Evolutionary conservation across 2,113 vertebrate genomes (phyloP).

Genomic region (Etheostoma spectabile): DNA sequence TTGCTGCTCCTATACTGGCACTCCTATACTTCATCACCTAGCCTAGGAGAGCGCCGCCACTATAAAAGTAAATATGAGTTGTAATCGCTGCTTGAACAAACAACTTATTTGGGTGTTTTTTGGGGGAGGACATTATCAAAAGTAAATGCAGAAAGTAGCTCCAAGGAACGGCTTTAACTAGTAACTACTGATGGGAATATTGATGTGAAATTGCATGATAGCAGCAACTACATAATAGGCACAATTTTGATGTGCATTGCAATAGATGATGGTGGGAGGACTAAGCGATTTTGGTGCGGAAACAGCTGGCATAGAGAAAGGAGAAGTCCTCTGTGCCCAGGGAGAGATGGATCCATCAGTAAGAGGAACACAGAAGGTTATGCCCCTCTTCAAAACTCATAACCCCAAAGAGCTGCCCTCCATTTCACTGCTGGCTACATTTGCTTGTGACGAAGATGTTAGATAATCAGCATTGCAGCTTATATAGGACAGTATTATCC

Average conservation of each 20-base stretch:
- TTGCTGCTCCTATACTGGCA: no score
- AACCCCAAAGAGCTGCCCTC: slow-evolving; percentile 53
- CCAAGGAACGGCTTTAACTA: background rate
- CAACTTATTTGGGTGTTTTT: no score
- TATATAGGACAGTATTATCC: background rate
- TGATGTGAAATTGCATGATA: background rate
- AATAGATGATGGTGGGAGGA: slow-evolving; percentile 19
- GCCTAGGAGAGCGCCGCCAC: no score
- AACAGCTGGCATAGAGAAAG: slow-evolving; percentile 83
- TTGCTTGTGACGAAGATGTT: background rate
- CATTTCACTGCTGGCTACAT: background rate
- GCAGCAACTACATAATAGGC: slow-evolving; percentile 7
- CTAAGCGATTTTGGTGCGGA: slow-evolving; percentile 67
- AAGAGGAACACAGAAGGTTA: slow-evolving; percentile 81
- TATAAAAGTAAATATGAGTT: no score
- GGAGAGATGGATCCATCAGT: slow-evolving; percentile 77
- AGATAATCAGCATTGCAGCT: slow-evolving; percentile 2
- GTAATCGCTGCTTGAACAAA: no score
- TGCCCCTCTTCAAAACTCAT: slow-evolving; percentile 56
- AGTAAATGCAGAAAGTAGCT: no score
- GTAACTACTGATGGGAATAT: background rate
- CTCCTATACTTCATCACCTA: no score
- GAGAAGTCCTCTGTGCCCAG: slow-evolving; percentile 80
- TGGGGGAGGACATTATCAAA: no score
- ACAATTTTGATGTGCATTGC: slow-evolving; percentile 17